These are phyloP conservation scores for Geodia barretti DNA, from an alignment of 37 sponge, comb jelly and placozoan genomes.

Conservation along the genomic window DNA sequence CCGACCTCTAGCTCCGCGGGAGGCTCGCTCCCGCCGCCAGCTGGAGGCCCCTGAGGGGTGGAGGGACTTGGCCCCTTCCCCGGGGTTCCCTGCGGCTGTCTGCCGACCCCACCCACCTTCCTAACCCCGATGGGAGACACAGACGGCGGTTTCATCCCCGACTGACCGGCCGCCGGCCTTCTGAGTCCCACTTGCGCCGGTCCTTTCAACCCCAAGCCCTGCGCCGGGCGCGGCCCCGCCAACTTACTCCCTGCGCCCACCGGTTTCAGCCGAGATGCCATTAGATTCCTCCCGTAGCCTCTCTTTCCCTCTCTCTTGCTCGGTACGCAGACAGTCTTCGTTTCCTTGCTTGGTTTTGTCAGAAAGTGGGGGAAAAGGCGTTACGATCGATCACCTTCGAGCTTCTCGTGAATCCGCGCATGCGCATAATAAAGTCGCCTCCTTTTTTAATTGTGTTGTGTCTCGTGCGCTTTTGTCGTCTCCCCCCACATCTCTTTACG, in stretches of 20 bases:
- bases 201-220: neutral
- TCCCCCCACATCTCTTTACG: too few relatives aligned
- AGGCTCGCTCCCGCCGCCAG: neutral
- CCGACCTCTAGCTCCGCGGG: conserved; percentile 42
- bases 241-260: neutral
- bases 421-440: too few relatives aligned
- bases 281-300: too few relatives aligned
- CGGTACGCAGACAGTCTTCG: too few relatives aligned
- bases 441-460: too few relatives aligned
- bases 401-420: too few relatives aligned
- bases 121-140: neutral
- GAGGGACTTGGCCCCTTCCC: neutral
- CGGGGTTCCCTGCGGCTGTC: neutral
- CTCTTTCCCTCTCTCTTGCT: too few relatives aligned
- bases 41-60: neutral
- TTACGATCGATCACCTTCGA: too few relatives aligned
- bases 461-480: too few relatives aligned
- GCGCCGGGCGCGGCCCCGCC: neutral
- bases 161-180: neutral
- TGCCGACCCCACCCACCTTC: neutral
- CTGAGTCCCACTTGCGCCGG: neutral
- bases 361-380: too few relatives aligned
- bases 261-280: neutral
- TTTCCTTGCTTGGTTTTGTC: too few relatives aligned
- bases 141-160: neutral